Evolutionary conservation across 2,797 vertebrate genomes (phyloP).

Genomic region (Oophaga sylvatica): DNA sequence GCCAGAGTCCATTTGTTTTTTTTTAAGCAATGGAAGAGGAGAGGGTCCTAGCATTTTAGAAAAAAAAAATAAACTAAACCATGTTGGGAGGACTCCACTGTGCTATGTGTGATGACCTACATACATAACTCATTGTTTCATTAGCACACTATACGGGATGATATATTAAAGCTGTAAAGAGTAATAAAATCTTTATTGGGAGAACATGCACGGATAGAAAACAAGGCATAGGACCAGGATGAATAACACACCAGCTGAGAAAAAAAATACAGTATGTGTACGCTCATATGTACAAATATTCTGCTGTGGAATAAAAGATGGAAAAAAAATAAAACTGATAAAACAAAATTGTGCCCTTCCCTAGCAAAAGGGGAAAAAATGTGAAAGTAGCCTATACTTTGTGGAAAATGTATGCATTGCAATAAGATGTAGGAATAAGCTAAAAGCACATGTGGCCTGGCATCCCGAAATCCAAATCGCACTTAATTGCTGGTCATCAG

Average conservation of each 20-base stretch:
- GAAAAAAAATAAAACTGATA: no score
- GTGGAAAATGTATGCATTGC: no score
- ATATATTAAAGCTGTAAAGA: not conserved
- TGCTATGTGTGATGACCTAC: constrained; percentile 13
- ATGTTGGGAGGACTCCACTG: not conserved
- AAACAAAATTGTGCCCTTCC: no score
- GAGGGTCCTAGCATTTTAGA: not conserved
- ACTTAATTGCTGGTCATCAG: no score
- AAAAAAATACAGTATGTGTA: no score
- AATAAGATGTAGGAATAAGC: no score
- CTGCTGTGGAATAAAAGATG: no score
- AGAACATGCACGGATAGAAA: not conserved
- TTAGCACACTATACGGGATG: not conserved
- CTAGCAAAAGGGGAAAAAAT: no score
- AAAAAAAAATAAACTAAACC: not conserved
- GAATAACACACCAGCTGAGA: not conserved
- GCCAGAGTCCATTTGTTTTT: not conserved
- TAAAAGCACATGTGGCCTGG: no score
- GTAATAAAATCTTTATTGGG: not conserved
- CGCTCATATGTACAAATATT: no score
- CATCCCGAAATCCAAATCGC: no score
- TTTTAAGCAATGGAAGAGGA: not conserved
- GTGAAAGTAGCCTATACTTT: no score
- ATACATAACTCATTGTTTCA: not conserved
- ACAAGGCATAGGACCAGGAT: not conserved